phyloP scores from a whole-genome alignment of 2,888 invertebrate genomes.

The Tipula lateralis region DNA sequence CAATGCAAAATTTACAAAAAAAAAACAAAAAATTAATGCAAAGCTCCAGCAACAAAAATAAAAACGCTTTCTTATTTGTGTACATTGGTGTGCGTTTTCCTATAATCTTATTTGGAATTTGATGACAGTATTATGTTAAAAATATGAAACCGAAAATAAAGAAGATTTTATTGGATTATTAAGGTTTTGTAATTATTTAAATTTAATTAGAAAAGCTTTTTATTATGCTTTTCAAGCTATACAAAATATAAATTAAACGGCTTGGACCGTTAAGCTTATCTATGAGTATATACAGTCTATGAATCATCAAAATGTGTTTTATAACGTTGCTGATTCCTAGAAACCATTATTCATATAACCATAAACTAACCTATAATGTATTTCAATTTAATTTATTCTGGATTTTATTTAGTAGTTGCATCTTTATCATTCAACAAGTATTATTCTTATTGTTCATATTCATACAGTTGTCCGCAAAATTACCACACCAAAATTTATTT shows the following conservation, averaged over 20 bases:
- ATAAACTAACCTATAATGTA: not conserved
- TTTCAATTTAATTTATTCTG: constrained; percentile 3
- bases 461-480: too few species aligned
- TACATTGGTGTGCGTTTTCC: not conserved
- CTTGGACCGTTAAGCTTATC: not conserved
- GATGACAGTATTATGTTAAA: not conserved
- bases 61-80: not conserved
- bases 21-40: not conserved
- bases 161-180: constrained; percentile 19
- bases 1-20: not conserved
- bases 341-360: not conserved
- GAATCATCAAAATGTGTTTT: not conserved
- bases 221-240: not conserved
- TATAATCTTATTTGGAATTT: not conserved
- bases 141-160: constrained; percentile 19
- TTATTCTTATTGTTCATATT: not conserved
- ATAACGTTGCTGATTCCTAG: too few species aligned
- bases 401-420: not conserved
- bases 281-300: not conserved
- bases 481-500: too few species aligned
- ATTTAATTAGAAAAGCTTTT: constrained; percentile 15
- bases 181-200: not conserved
- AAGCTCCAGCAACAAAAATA: not conserved
- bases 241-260: not conserved
- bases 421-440: not conserved